A percentile compares a stretch with the other conserved stretches of the same genome.
phyloP scores from a whole-genome alignment of 2,797 vertebrate genomes.

The Neomorphus geoffroyi region DNA sequence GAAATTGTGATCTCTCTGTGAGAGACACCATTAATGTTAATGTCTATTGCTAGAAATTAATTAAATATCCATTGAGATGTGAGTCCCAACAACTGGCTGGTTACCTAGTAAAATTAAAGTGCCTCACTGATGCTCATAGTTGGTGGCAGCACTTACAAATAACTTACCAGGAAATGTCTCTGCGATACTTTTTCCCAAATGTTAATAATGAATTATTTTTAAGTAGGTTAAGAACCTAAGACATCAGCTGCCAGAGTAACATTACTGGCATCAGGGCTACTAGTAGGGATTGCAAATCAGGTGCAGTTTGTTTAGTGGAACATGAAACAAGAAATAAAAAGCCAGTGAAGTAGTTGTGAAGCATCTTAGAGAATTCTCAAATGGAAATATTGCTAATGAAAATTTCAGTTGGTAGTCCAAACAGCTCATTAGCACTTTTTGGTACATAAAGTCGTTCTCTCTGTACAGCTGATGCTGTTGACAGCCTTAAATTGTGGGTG shows the following conservation, averaged over 20 bases:
- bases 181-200: not conserved
- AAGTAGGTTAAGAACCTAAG: constrained; percentile 11
- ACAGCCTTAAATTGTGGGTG: not conserved
- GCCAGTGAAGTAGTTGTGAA: not conserved
- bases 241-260: not conserved
- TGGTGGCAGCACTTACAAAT: not conserved
- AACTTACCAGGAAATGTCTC: not conserved
- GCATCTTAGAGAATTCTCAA: not conserved
- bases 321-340: constrained; percentile 1
- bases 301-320: not conserved
- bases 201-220: constrained; percentile 42
- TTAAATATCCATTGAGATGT: not conserved
- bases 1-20: not conserved
- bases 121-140: not conserved
- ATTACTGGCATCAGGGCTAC: not conserved
- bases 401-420: not conserved
- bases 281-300: not conserved
- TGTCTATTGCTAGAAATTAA: not conserved
- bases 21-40: not conserved
- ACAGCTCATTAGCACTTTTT: not conserved
- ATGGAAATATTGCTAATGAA: not conserved
- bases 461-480: not conserved
- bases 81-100: not conserved
- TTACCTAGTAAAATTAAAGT: not conserved
- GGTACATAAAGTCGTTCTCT: not conserved